Conservation (phyloP, 2,888 invertebrate genomes). For the Holacanthella duospinosa region DNA sequence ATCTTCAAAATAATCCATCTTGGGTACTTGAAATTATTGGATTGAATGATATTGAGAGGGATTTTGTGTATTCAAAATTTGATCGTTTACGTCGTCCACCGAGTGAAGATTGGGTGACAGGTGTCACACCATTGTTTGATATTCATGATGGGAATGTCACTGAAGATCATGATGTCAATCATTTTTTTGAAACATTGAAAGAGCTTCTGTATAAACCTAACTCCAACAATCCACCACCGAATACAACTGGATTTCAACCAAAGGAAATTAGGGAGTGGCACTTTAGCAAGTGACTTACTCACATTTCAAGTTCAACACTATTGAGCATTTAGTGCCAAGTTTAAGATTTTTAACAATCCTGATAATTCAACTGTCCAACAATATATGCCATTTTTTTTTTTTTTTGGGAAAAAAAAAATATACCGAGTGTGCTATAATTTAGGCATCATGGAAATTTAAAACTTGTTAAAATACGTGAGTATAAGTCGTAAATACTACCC, state of each 20-base stretch:
- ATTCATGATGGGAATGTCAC: not conserved
- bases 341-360: too few relatives aligned
- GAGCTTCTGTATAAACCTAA: not conserved
- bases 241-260: conserved; percentile 4
- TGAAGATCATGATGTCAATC: conserved; percentile 6
- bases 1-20: not conserved
- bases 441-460: too few relatives aligned
- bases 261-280: conserved; percentile 8
- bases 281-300: conserved; percentile 1
- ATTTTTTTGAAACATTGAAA: not conserved
- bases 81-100: not conserved
- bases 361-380: too few relatives aligned
- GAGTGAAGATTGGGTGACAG: not conserved
- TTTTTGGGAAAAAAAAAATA: too few relatives aligned
- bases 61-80: not conserved
- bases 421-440: too few relatives aligned
- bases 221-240: conserved; percentile 3
- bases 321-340: too few relatives aligned
- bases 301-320: too few relatives aligned
- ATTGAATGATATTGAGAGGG: not conserved
- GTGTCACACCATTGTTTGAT: not conserved
- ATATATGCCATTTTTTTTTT: too few relatives aligned
- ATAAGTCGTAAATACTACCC: too few relatives aligned
- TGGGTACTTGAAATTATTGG: conserved; percentile 9
- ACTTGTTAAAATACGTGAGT: too few relatives aligned